Percentiles rank a stretch among this genome's conserved stretches.
These are phyloP conservation scores for Monochamus saltuarius DNA, from an alignment of 1,140 invertebrate genomes.

Conservation along the genomic window DNA sequence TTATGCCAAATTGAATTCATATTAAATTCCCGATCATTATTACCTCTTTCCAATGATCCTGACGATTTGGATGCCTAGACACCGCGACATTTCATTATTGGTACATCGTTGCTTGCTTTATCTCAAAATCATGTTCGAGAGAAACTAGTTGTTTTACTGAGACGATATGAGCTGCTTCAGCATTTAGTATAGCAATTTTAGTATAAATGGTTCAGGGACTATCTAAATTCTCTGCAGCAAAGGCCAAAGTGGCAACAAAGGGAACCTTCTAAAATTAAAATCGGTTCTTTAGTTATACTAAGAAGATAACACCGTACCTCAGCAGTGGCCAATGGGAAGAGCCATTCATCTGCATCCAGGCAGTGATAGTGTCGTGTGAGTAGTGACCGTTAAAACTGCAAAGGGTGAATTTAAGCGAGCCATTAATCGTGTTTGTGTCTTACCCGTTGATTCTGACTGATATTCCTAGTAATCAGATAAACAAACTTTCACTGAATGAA, in stretches of 20 bases:
- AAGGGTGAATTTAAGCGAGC: slow-evolving; percentile 10
- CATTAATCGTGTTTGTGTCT: slow-evolving; percentile 21
- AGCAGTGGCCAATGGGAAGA: slow-evolving; percentile 2
- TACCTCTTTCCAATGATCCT: slow-evolving; percentile 28
- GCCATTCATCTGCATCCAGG: slow-evolving; percentile 20
- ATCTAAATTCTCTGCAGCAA: no score
- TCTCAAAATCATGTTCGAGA: no score
- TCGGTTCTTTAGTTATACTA: no score
- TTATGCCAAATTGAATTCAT: slow-evolving; percentile 37
- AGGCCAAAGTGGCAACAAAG: no score
- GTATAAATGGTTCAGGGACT: no score
- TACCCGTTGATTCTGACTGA: slow-evolving; percentile 21
- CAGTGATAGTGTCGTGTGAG: slow-evolving; percentile 17
- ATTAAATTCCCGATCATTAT: slow-evolving; percentile 37
- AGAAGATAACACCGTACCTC: slow-evolving; percentile 8
- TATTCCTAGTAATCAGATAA: slow-evolving; percentile 25
- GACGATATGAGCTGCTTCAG: no score
- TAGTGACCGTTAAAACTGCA: slow-evolving; percentile 16
- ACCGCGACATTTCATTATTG: slow-evolving; percentile 45
- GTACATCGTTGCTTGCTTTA: not conserved
- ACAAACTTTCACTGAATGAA: no score
- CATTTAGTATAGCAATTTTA: no score
- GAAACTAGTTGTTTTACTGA: no score
- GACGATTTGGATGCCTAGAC: slow-evolving; percentile 37
- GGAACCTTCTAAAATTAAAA: no score